Evolutionary conservation across 2,888 invertebrate genomes (phyloP).

Genomic region (Dendrolimus houi): DNA sequence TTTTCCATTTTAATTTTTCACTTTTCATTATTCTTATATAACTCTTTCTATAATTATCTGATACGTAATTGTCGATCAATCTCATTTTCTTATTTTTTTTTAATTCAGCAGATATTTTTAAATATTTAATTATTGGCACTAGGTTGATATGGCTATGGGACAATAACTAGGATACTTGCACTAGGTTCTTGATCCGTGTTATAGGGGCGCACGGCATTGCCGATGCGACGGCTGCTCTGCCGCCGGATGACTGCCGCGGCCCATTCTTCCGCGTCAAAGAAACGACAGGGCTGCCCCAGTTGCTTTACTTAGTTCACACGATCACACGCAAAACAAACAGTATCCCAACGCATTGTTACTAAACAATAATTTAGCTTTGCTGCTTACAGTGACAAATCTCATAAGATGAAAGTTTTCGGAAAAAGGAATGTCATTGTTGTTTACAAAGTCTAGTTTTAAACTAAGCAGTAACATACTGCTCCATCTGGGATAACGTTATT

Average conservation of each 20-base stretch:
- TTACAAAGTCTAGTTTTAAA: background rate
- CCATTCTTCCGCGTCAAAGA: background rate
- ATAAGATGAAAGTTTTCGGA: background rate
- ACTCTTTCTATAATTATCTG: too few relatives aligned
- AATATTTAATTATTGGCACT: too few relatives aligned
- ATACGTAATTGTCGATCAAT: too few relatives aligned
- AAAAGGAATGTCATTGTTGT: background rate
- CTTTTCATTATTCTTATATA: too few relatives aligned
- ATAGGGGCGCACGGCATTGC: slow-evolving; percentile 64
- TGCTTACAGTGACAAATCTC: slow-evolving; percentile 22
- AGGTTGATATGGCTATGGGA: too few relatives aligned
- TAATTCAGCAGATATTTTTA: too few relatives aligned
- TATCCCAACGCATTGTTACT: slow-evolving; percentile 41
- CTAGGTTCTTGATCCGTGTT: slow-evolving; percentile 48
- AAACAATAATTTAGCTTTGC: slow-evolving; percentile 15
- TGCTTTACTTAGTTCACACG: slow-evolving; percentile 27
- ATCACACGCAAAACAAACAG: background rate
- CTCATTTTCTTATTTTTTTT: too few relatives aligned
- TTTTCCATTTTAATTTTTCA: too few relatives aligned
- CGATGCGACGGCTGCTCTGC: background rate
- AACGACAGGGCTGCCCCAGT: slow-evolving; percentile 48
- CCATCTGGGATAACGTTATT: too few relatives aligned
- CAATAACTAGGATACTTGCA: slow-evolving; percentile 53
- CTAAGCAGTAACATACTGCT: too few relatives aligned
- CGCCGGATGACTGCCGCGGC: background rate